Evolutionary conservation across 2,888 invertebrate species (phyloP), one percentile per base, ranked within the genome.

Genomic region (Limnephilus lunatus): DNA sequence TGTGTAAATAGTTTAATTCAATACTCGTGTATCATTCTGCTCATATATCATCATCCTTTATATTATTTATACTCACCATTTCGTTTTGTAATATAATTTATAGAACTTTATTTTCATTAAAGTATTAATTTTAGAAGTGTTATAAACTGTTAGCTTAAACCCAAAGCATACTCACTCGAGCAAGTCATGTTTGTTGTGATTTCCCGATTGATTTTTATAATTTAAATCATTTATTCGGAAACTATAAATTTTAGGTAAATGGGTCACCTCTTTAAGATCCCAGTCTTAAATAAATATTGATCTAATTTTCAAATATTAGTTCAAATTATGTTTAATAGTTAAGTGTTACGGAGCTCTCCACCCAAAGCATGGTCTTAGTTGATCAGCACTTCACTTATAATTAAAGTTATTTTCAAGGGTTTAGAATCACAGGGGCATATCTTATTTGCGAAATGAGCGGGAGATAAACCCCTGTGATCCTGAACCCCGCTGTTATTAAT

Each of bases 231-330:
- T 83, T 35, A 83, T 83, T 83, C 25, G 35, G 68, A 68, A 83
- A 83, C n/a, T 35, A 83, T 35, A 35, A 83, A 32, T 35, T 19
- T 83, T 32, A 2, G 32, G 83, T 35, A 9, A 35, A 83, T 83
- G 83, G 83, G 32, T 83, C 83, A 32, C 32, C 35, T 83, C 32
- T 35, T 83, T 19, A 35, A 12, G 35, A 83, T 25, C 83, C 83
- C 32, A 83, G 35, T 32, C 83, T 25, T 25, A 68, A 68, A 68
- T 68, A 68, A 68, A 68, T 68, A 68, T 68, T 68, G n/a, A 68
- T 68, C 68, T 68, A 68, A 68, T 68, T 68, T 68, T 68, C 68
- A 83, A 83, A 83, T 35, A 83, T 35, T 83, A 83, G 83, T 83
- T 83, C 83, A 83, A 83, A 83, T 83, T 83, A 83, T 32, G 9